Evolutionary conservation across 2,888 invertebrate genomes (phyloP).

Genomic region (Selenia dentaria): DNA sequence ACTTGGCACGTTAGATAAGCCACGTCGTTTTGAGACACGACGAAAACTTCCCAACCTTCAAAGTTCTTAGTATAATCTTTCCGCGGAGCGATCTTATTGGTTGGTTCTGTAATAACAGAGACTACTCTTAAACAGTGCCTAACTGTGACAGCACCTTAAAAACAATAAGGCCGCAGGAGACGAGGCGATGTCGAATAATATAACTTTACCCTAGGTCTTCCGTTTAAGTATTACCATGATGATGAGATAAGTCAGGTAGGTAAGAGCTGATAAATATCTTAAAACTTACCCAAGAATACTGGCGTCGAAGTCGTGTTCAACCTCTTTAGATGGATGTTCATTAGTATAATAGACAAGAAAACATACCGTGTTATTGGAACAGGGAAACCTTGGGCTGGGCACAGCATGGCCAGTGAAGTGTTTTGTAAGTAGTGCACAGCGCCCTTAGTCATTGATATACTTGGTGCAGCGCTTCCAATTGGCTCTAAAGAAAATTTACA

Average conservation of each 20-base stretch:
- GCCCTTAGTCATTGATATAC: slow-evolving; percentile 80
- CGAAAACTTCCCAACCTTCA: slow-evolving; percentile 86
- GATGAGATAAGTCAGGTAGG: too few species aligned
- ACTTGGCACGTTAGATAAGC: slow-evolving; percentile 88
- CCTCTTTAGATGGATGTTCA: neutral
- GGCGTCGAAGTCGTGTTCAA: neutral
- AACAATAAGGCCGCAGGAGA: too few species aligned
- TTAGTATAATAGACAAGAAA: neutral
- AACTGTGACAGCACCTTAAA: neutral
- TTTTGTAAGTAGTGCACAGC: slow-evolving; percentile 63
- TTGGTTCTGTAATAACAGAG: slow-evolving; percentile 86
- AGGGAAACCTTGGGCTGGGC: slow-evolving; percentile 52
- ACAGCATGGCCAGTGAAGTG: slow-evolving; percentile 70
- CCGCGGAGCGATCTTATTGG: slow-evolving; percentile 87
- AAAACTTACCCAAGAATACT: slow-evolving; percentile 3
- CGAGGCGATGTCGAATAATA: too few species aligned
- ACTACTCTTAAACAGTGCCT: slow-evolving; percentile 42
- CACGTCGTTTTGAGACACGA: slow-evolving; percentile 74
- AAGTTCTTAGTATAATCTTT: slow-evolving; percentile 80
- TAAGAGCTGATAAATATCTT: neutral
- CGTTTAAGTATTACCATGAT: too few species aligned
- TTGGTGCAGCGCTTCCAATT: slow-evolving; percentile 74
- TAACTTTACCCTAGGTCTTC: too few species aligned
- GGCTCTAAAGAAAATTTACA: slow-evolving; percentile 66
- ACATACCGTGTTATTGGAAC: slow-evolving; percentile 28